phyloP scores from a whole-genome alignment of 2,113 vertebrate species.

The Corvus cornix region DNA sequence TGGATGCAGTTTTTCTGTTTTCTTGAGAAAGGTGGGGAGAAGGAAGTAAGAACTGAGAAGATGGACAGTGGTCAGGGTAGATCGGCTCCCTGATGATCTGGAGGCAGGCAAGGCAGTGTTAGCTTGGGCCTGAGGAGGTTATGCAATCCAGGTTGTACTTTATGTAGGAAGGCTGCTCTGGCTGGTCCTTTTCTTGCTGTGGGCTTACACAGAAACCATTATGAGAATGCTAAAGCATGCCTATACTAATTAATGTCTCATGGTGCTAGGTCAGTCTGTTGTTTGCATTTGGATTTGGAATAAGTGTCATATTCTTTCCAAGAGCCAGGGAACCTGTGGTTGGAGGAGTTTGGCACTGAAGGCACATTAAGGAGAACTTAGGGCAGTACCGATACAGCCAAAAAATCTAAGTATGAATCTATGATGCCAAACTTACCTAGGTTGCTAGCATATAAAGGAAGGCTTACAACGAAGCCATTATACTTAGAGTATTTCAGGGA shows the following conservation, averaged over 20 bases:
- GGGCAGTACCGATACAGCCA: background rate
- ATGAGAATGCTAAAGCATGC: background rate
- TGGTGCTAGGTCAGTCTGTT: background rate
- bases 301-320: background rate
- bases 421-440: background rate
- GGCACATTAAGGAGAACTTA: background rate
- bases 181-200: background rate
- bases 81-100: background rate
- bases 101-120: background rate
- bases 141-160: background rate
- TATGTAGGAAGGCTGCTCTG: background rate
- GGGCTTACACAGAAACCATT: background rate
- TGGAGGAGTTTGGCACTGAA: background rate
- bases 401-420: background rate
- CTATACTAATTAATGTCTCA: background rate
- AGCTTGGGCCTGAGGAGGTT: background rate
- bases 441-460: background rate
- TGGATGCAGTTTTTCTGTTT: background rate
- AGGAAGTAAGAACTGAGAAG: background rate
- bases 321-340: background rate
- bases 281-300: background rate
- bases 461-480: background rate
- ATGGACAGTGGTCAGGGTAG: background rate
- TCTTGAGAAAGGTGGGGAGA: background rate
- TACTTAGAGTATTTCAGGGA: background rate